Percentiles rank a stretch among this genome's conserved stretches.
Evolutionary conservation across 2,113 vertebrate genomes (phyloP).

Genomic region (Propithecus coquereli): DNA sequence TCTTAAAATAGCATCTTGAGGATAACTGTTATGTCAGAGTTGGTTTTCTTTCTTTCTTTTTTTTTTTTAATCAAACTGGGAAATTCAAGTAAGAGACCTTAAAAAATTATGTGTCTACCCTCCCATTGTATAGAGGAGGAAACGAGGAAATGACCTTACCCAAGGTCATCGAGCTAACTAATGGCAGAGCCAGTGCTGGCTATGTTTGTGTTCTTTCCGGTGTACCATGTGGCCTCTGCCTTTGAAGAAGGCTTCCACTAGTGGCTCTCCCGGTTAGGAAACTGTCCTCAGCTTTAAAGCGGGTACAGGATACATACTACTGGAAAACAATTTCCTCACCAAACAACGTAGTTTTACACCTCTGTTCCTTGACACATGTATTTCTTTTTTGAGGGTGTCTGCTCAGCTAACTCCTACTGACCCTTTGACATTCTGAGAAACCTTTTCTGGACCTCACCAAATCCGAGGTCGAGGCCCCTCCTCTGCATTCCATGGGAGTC

Average conservation of each 20-base stretch:
- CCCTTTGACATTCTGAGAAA: not conserved
- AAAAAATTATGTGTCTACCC: not conserved
- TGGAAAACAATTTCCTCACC: not conserved
- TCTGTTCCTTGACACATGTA: not conserved
- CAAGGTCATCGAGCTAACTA: not conserved
- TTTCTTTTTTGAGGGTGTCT: not conserved
- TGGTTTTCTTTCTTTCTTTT: not conserved
- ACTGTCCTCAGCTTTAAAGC: not conserved
- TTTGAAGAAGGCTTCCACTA: not conserved
- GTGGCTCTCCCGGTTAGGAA: not conserved
- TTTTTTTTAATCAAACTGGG: not conserved
- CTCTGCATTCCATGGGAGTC: not conserved
- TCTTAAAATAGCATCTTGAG: slow-evolving; percentile 36
- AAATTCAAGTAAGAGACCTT: not conserved
- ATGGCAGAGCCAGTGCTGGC: not conserved
- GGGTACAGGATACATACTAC: not conserved
- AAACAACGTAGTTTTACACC: not conserved
- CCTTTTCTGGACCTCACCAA: not conserved
- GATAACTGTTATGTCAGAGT: not conserved
- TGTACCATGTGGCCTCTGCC: not conserved
- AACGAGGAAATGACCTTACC: not conserved
- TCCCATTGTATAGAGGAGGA: not conserved
- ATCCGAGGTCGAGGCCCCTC: not conserved
- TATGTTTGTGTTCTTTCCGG: not conserved
- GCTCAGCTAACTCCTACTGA: not conserved